These are phyloP conservation scores for Dasysyrphus albostriatus DNA, from an alignment of 2,888 invertebrate genomes.

Conservation along the genomic window DNA sequence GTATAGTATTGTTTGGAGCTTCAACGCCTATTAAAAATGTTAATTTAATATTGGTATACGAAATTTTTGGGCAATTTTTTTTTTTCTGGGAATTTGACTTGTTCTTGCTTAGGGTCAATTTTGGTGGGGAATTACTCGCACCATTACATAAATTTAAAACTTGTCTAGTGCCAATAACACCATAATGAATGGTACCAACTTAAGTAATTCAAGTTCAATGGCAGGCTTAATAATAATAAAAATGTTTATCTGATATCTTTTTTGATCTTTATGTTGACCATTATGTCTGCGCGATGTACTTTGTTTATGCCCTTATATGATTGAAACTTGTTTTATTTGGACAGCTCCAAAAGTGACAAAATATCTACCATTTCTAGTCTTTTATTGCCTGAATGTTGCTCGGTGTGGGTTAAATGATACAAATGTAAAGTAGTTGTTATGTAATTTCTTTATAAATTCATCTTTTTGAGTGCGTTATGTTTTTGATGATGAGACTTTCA, in stretches of 20 bases:
- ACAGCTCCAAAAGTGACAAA: not conserved
- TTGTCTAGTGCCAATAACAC: conserved; percentile 3
- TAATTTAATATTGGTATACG: not conserved
- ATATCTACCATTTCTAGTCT: not conserved
- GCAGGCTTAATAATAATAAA: not conserved
- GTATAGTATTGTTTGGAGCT: not conserved
- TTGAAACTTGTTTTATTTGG: not conserved
- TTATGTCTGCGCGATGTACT: conserved; percentile 16
- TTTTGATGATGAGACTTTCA: not conserved
- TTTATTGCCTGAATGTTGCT: not conserved
- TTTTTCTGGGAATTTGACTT: not conserved
- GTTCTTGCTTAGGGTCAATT: not conserved
- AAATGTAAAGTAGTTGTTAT: not conserved
- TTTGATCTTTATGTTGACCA: conserved; percentile 5
- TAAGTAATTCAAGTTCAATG: conserved; percentile 6
- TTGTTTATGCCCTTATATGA: not conserved
- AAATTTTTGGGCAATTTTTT: not conserved
- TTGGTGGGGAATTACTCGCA: not conserved
- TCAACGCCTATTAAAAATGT: not conserved
- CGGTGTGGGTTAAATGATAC: too few species aligned
- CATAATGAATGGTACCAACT: not conserved
- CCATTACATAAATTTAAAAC: not conserved
- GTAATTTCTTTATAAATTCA: not conserved
- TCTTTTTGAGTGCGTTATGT: not conserved
- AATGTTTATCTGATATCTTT: conserved; percentile 11